Conservation (phyloP, 2,888 invertebrate species). For the Nipponacmea schrenckii region DNA sequence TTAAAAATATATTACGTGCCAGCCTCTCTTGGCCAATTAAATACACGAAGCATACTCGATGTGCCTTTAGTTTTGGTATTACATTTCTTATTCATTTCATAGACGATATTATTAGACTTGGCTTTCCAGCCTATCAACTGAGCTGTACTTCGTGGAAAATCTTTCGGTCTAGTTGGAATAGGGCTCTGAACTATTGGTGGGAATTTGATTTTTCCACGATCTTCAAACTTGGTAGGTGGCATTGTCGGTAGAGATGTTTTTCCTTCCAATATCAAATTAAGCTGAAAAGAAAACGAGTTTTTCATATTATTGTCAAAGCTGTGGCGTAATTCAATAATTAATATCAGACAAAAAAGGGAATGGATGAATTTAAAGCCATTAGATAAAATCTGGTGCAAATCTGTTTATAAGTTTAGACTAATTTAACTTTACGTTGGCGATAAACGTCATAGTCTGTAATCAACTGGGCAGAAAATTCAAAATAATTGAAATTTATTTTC, state of each 20-base stretch:
- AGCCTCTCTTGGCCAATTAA: conserved; percentile 42
- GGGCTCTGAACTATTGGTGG: conserved; percentile 35
- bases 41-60: conserved; percentile 32
- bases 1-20: conserved; percentile 21
- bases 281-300: conserved; percentile 21
- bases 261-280: conserved; percentile 33
- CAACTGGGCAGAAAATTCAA: too few species aligned
- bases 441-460: too few species aligned
- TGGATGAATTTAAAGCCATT: too few species aligned
- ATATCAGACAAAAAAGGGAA: too few species aligned
- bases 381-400: too few species aligned
- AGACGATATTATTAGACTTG: conserved; percentile 6
- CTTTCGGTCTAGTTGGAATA: conserved; percentile 7
- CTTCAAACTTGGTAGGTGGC: neutral
- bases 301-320: neutral
- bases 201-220: conserved; percentile 7
- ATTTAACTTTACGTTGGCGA: too few species aligned
- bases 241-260: conserved; percentile 14
- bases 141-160: conserved; percentile 40
- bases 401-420: too few species aligned
- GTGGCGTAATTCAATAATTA: too few species aligned
- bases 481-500: too few species aligned
- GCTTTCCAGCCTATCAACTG: conserved; percentile 46
- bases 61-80: conserved; percentile 33
- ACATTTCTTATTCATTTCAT: conserved; percentile 22